phyloP scores from a whole-genome alignment of 2,797 vertebrate genomes.

The Myioborus melanocephalus region DNA sequence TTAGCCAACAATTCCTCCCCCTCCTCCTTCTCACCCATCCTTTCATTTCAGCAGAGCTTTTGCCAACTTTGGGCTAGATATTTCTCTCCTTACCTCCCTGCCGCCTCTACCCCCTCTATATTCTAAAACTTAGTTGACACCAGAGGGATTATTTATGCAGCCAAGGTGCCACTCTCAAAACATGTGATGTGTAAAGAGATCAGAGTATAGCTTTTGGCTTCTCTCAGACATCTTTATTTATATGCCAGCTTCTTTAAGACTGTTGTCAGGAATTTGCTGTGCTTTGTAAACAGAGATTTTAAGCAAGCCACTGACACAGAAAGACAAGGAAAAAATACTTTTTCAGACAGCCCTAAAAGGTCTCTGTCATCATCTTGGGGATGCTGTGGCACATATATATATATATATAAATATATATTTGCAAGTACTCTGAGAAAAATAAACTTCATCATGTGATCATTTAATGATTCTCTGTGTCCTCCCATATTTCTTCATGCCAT shows the following conservation, averaged over 20 bases:
- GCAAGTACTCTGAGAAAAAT: not conserved
- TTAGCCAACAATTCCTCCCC: slow-evolving; percentile 6
- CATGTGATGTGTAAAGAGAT: slow-evolving; percentile 30
- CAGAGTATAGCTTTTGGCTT: slow-evolving; percentile 43
- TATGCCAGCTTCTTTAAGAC: not conserved
- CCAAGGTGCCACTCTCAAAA: slow-evolving; percentile 33
- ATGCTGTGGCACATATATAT: not conserved
- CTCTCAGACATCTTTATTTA: slow-evolving; percentile 39
- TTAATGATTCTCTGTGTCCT: not conserved
- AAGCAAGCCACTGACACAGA: not conserved
- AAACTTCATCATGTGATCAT: not conserved
- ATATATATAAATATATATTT: not conserved
- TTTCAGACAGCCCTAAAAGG: not conserved
- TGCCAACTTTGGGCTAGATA: not conserved
- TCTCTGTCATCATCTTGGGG: not conserved
- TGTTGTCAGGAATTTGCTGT: slow-evolving; percentile 42
- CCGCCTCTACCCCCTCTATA: not conserved
- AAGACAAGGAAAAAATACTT: slow-evolving; percentile 19
- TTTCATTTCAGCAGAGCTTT: slow-evolving; percentile 8
- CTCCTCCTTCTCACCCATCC: not conserved
- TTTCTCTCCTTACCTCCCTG: not conserved
- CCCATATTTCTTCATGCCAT: not conserved
- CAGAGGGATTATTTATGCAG: slow-evolving; percentile 43
- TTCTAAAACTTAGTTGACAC: slow-evolving; percentile 36
- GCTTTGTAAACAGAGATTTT: slow-evolving; percentile 49